Conservation (phyloP, 2,797 vertebrate genomes). For the Salmo trutta region DNA sequence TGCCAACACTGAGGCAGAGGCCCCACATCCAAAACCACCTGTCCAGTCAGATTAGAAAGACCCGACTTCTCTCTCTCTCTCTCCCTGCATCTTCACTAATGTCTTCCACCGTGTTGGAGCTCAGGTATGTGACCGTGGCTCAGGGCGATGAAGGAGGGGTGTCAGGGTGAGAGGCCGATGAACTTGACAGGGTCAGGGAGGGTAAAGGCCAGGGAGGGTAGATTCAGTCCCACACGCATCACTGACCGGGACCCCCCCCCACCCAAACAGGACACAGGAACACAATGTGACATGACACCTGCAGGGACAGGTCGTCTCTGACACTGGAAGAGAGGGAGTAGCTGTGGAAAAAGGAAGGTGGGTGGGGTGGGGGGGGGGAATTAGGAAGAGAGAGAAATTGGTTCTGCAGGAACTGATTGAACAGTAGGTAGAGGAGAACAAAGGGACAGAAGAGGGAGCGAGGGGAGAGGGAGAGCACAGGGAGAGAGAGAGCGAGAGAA, state of each 20-base stretch:
- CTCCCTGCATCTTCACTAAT: neutral
- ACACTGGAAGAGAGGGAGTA: neutral
- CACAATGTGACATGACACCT: constrained; percentile 19
- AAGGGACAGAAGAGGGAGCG: no score
- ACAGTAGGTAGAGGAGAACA: neutral
- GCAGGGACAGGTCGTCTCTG: neutral
- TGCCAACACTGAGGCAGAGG: no score
- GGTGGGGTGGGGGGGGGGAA: no score
- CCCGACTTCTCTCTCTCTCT: neutral
- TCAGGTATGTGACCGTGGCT: neutral
- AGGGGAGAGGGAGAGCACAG: no score
- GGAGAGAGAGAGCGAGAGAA: no score
- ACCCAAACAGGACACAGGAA: neutral
- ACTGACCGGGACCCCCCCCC: neutral
- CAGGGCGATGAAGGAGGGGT: neutral
- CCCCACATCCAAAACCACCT: no score
- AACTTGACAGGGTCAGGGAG: neutral
- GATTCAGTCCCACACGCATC: no score
- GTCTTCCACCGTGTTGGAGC: neutral
- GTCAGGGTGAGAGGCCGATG: neutral
- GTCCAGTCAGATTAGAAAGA: no score
- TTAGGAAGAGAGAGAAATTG: neutral
- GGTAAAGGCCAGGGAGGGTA: constrained; percentile 22
- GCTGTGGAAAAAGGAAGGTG: neutral
- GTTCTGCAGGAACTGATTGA: neutral